These are phyloP conservation scores for Orbicella faveolata DNA, from an alignment of 64 coral and sea anemone species.

Conservation along the genomic window DNA sequence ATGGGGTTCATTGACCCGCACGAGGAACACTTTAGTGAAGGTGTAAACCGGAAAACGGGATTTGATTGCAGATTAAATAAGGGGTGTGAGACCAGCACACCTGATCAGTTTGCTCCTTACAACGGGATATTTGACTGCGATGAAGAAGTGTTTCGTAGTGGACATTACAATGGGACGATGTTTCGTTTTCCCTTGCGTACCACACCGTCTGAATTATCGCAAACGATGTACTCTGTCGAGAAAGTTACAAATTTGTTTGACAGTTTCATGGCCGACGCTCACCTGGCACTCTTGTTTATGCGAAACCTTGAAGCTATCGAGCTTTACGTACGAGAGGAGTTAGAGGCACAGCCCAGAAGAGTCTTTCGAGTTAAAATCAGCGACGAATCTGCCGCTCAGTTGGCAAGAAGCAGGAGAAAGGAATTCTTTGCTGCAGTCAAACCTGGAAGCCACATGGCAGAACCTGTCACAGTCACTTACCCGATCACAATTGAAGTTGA, in stretches of 20 bases:
- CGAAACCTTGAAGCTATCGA: conserved; percentile 76
- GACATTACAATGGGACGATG: conserved; percentile 57
- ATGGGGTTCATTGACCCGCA: conserved; percentile 70
- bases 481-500: neutral
- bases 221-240: neutral
- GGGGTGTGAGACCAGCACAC: conserved; percentile 15
- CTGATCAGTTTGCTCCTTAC: conserved; percentile 73
- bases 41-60: too few species aligned
- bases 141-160: conserved; percentile 12
- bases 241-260: conserved; percentile 62
- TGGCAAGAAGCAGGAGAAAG: conserved; percentile 34
- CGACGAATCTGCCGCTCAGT: neutral
- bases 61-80: too few species aligned
- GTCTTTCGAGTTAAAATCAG: conserved; percentile 55
- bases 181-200: conserved; percentile 40
- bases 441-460: too few species aligned
- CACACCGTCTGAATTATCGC: neutral
- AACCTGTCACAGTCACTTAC: neutral
- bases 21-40: conserved; percentile 42
- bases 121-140: conserved; percentile 53
- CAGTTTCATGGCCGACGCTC: conserved; percentile 73
- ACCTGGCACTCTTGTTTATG: conserved; percentile 71
- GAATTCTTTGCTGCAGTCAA: conserved; percentile 28
- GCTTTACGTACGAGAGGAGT: conserved; percentile 49
- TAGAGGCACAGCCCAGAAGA: conserved; percentile 20